These are phyloP conservation scores for Ochropacha duplaris DNA, from an alignment of 2,888 invertebrate species.

Conservation along the genomic window DNA sequence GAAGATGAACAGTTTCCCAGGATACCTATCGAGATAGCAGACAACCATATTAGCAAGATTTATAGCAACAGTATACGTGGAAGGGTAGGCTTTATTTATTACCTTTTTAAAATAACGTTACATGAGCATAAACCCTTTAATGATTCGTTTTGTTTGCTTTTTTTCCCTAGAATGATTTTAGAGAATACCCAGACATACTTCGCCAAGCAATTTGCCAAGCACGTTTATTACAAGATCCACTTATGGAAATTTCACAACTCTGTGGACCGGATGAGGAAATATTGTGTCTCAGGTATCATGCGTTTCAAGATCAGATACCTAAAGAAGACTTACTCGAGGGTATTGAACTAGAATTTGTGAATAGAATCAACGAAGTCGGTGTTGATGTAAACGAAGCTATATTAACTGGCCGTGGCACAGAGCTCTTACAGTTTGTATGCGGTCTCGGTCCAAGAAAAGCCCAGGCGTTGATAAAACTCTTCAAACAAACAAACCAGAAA, in stretches of 20 bases:
- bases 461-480: constrained; percentile 90
- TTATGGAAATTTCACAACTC: constrained; percentile 97
- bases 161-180: constrained; percentile 87
- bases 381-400: constrained; percentile 98
- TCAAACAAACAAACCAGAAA: constrained; percentile 95
- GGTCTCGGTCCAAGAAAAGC: constrained; percentile 98
- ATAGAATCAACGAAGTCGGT: constrained; percentile 98
- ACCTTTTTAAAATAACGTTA: too few species aligned
- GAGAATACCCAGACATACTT: constrained; percentile 95
- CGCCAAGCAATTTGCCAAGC: constrained; percentile 97
- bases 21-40: constrained; percentile 95
- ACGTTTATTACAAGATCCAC: constrained; percentile 95
- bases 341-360: constrained; percentile 94
- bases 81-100: constrained; percentile 66
- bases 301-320: constrained; percentile 90
- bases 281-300: constrained; percentile 95
- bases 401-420: constrained; percentile 92
- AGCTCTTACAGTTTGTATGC: constrained; percentile 97
- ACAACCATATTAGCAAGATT: constrained; percentile 96
- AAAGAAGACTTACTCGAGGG: constrained; percentile 94
- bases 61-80: constrained; percentile 96
- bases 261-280: constrained; percentile 99
- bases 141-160: background rate
- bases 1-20: constrained; percentile 94
- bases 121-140: too few species aligned